phyloP scores from a whole-genome alignment of 2,888 invertebrate species.

The Sepioteuthis lessoniana region DNA sequence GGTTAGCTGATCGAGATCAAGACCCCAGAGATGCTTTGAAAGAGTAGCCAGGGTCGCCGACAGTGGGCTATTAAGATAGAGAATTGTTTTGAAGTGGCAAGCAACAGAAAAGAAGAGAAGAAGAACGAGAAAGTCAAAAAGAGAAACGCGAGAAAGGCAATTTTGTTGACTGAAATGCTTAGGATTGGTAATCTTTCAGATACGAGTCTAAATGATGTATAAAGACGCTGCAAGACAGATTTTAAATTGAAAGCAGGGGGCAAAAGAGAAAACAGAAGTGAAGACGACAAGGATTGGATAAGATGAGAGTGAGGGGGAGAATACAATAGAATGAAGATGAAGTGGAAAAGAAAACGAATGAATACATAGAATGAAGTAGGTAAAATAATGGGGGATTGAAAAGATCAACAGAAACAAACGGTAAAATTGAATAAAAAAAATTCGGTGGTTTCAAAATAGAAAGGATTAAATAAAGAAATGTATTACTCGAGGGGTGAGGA shows the following conservation, averaged over 20 bases:
- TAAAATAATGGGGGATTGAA: no score
- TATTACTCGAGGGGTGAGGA: no score
- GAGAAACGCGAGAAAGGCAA: background rate
- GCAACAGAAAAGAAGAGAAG: background rate
- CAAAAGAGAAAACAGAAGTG: background rate
- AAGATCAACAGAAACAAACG: no score
- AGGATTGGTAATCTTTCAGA: background rate
- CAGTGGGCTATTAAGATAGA: conserved; percentile 14
- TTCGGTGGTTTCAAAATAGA: no score
- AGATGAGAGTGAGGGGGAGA: background rate
- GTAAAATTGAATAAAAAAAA: background rate
- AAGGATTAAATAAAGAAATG: no score
- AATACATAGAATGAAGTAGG: background rate
- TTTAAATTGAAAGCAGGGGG: background rate
- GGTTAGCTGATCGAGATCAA: background rate
- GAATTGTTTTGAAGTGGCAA: background rate
- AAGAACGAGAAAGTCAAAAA: background rate
- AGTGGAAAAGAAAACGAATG: background rate
- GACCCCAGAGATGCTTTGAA: background rate
- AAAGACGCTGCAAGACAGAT: background rate
- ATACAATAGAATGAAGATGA: background rate
- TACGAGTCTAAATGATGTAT: background rate
- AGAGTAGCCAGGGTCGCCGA: background rate
- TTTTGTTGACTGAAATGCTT: background rate
- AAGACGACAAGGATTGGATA: background rate